Evolutionary conservation across 2,113 vertebrate genomes (phyloP).

Genomic region (Heloderma charlesbogerti): DNA sequence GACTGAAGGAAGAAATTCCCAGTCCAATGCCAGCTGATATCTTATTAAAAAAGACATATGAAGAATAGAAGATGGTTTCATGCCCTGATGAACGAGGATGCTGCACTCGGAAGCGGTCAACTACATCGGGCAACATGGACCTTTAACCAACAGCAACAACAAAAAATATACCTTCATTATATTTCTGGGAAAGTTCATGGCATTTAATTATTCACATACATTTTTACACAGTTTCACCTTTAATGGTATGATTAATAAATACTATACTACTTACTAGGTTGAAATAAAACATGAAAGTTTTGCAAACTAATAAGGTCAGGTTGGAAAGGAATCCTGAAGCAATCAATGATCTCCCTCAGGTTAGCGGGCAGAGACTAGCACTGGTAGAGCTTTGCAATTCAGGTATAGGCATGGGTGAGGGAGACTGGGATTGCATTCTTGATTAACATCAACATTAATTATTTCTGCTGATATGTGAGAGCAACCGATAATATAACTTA

Average conservation of each 20-base stretch:
- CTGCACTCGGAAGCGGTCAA: slow-evolving; percentile 90
- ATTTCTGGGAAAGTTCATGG: slow-evolving; percentile 5
- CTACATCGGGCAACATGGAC: slow-evolving; percentile 97
- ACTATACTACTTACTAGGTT: background rate
- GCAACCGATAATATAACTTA: slow-evolving; percentile 14
- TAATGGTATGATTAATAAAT: background rate
- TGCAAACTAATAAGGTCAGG: background rate
- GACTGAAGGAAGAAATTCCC: slow-evolving; percentile 92
- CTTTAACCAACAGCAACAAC: slow-evolving; percentile 71
- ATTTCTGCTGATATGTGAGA: background rate
- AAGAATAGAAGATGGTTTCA: slow-evolving; percentile 97
- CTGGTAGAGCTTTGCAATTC: background rate
- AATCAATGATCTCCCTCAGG: background rate
- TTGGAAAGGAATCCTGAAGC: background rate
- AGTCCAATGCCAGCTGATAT: slow-evolving; percentile 89
- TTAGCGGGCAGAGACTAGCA: background rate
- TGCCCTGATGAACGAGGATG: slow-evolving; percentile 86
- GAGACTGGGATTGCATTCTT: background rate
- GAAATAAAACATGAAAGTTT: background rate
- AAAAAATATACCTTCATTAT: slow-evolving; percentile 26
- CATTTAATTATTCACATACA: background rate
- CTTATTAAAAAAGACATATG: slow-evolving; percentile 96
- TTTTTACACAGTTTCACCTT: background rate
- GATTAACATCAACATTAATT: background rate
- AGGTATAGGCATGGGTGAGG: background rate